Evolutionary conservation across 2,113 vertebrate genomes (phyloP).

Genomic region (Heterocephalus glaber): DNA sequence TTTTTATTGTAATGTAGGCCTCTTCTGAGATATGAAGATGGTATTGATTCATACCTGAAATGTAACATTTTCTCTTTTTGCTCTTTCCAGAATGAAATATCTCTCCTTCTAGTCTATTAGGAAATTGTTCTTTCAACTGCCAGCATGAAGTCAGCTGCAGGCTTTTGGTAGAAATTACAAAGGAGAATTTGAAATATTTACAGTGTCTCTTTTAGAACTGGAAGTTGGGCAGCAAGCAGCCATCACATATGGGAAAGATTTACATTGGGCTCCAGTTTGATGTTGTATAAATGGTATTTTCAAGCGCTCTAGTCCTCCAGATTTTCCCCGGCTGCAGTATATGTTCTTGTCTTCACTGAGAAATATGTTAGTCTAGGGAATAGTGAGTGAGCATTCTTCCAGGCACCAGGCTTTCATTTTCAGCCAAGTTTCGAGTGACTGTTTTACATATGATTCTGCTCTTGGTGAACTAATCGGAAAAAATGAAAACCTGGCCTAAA

Average conservation of each 20-base stretch:
- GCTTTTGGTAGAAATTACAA: conserved; percentile 64
- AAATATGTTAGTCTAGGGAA: conserved; percentile 82
- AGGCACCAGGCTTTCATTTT: conserved; percentile 66
- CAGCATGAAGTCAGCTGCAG: not conserved
- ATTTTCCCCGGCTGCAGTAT: conserved; percentile 81
- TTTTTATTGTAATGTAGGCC: conserved; percentile 60
- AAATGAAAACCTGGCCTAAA: conserved; percentile 63
- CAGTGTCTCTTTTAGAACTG: conserved; percentile 39
- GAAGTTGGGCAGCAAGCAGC: conserved; percentile 63
- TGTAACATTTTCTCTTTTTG: conserved; percentile 2
- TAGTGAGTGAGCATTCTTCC: conserved; percentile 75
- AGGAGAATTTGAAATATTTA: conserved; percentile 57
- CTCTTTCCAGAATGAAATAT: conserved; percentile 41
- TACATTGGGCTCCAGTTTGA: conserved; percentile 67
- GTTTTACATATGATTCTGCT: conserved; percentile 68
- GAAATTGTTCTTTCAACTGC: conserved; percentile 18
- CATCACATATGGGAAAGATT: conserved; percentile 80
- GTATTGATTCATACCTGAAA: conserved; percentile 49
- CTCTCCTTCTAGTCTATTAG: conserved; percentile 30
- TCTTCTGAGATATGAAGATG: conserved; percentile 45
- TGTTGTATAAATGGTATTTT: conserved; percentile 80
- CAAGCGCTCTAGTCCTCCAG: conserved; percentile 80
- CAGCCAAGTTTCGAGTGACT: conserved; percentile 66
- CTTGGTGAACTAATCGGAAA: conserved; percentile 56
- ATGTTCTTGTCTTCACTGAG: conserved; percentile 80